These are phyloP conservation scores for Calliscelio sp. DNA, from an alignment of 2,888 invertebrate species.

Conservation along the genomic window DNA sequence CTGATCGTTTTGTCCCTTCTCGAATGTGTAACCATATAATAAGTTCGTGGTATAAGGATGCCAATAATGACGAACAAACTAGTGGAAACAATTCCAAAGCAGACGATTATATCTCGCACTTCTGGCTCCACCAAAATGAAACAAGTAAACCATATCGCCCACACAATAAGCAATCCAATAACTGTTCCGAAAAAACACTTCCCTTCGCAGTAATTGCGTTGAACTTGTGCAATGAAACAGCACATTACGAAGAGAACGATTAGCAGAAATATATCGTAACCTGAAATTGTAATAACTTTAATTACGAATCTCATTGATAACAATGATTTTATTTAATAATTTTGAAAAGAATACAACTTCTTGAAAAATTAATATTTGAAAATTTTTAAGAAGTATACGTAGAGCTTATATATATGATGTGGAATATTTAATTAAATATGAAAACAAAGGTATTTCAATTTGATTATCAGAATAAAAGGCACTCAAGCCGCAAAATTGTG, in stretches of 20 bases:
- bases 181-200: conserved; percentile 87
- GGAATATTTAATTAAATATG: no score
- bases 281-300: conserved; percentile 86
- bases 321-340: background rate
- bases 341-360: conserved; percentile 2
- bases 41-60: conserved; percentile 90
- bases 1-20: conserved; percentile 87
- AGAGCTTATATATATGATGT: no score
- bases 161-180: conserved; percentile 86
- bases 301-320: no score
- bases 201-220: conserved; percentile 90
- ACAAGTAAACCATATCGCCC: conserved; percentile 88
- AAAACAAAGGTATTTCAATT: no score
- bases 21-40: conserved; percentile 89
- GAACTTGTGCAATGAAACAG: conserved; percentile 89
- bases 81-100: conserved; percentile 88
- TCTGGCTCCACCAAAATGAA: conserved; percentile 87
- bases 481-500: no score
- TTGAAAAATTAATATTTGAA: no score
- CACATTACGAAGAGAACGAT: conserved; percentile 87
- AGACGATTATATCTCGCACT: conserved; percentile 87
- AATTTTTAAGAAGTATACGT: no score
- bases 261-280: conserved; percentile 89
- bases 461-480: no score
- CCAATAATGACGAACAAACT: conserved; percentile 89